Base-by-base conservation (phyloP, 1,140 invertebrate species). In the Drosophila ananassae region DNA sequence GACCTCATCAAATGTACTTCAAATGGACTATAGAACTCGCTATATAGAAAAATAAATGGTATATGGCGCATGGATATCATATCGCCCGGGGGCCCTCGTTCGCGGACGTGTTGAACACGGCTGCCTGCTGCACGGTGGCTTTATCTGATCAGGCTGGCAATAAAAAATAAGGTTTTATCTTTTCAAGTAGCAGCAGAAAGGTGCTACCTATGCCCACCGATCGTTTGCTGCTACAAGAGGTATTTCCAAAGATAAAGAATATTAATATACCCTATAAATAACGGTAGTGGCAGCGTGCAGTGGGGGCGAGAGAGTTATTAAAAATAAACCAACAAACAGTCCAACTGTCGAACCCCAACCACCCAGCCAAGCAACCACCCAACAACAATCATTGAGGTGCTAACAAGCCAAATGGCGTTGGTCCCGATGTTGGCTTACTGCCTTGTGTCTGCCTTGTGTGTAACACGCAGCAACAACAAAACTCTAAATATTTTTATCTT, bases 101-200 rank as follows among this genome's bases (percentile, higher is more conserved):
- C 21, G 64, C 54, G 32, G 47, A 59, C 63, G 81, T 87, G 81
- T 84, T 74, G 57, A 69, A 84, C 81, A 84, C 78, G 78, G 61
- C 39, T 68, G 55, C 67, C 79, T 87, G 79, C 76, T 89, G 84
- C 75, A 87, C 83, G 79, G 83, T 89, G 83, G 83, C 83, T 91
- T 91, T 91, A 91, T 91, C 90, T 77, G 90, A 91, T 91, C 90
- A 84, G 80, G 84, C 73, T 44, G 69, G 82, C 73, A 87, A 91
- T 91, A 91, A 91, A 91, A 91, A 91, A 83, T 77, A 85, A 77
- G 87, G 58, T 91, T 90, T 91, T 91, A 91, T 91, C 90, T 91
- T 71, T 90, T 91, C 90, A 91, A 91, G 90, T 91, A 91, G 90
- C 85, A 85, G 85, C 83, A 73, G 76, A 73, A 91, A 91, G 90